Conservation (phyloP, 1,140 invertebrate genomes). For the Monomorium pharaonis region DNA sequence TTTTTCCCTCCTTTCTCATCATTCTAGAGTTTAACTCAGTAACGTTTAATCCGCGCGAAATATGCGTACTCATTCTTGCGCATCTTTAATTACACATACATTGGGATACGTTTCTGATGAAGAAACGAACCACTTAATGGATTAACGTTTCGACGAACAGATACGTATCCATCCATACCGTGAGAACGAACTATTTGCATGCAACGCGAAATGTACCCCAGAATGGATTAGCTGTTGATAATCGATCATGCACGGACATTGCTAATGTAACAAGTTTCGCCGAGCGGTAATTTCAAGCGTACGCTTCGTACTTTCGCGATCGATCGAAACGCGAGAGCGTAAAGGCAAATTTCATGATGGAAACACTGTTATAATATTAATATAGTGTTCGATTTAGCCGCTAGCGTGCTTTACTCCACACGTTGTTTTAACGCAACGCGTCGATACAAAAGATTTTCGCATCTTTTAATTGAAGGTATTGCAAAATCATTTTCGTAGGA, state of each 20-base stretch:
- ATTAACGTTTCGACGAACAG: conserved; percentile 21
- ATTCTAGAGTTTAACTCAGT: neutral
- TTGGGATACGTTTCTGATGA: neutral
- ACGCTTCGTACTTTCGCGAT: conserved; percentile 46
- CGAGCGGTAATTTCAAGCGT: conserved; percentile 59
- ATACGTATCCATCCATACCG: conserved; percentile 29
- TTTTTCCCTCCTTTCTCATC: neutral
- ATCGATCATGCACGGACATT: conserved; percentile 50
- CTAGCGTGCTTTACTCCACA: neutral
- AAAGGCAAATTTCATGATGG: conserved; percentile 64
- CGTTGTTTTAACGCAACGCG: neutral
- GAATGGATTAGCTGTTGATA: conserved; percentile 56
- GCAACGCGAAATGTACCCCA: conserved; percentile 36
- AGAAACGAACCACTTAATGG: conserved; percentile 13
- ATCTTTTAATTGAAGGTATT: conserved; percentile 29
- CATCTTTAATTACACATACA: neutral
- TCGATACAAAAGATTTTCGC: neutral
- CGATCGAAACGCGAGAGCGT: conserved; percentile 50
- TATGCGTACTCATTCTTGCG: neutral
- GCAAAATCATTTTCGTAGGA: neutral
- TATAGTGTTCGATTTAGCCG: conserved; percentile 7
- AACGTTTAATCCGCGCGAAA: neutral
- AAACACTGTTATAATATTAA: conserved; percentile 53
- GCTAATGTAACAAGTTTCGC: conserved; percentile 65
- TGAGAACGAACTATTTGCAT: conserved; percentile 49